Evolutionary conservation across 1,140 invertebrate genomes (phyloP), one percentile per base, ranked within the genome.

Genomic region (Ericerus pela): DNA sequence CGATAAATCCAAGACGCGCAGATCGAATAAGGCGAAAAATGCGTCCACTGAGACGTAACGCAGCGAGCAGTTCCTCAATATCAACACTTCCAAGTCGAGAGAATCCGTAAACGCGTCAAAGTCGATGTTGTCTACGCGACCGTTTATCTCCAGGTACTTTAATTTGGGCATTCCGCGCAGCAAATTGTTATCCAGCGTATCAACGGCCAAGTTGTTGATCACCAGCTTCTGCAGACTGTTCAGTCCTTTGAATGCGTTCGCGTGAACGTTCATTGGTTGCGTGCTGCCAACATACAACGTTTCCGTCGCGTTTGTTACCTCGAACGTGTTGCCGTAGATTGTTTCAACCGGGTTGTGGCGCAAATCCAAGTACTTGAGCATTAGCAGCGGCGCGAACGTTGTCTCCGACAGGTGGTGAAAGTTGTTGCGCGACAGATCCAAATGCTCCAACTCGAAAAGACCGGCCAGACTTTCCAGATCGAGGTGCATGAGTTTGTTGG

Each of bases 311-410:
- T 83, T 83, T 75, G 83, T 77, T 1, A 81, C 76, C 41, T 62
- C 57, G 51, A 62, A 62, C 31, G 61, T 62, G 29, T 56, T 79
- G n/a, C 79, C 75, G 61, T 80, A 78, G 59, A 84, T 73, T 2
- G 73, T 68, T 58, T 73, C 72, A 22, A 84, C 72, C n/a, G 80
- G 81, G 68, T 84, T 84, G 43, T 74, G 66, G 1, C 73, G 69
- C 58, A 84, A 76, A 65, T 84, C 76, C 1, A 78, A 73, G 5
- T 68, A 63, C 59, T 71, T 65, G 12, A 84, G 62, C 56, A 76
- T 73, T 2, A 80, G 80, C 62, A 84, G 76, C 2, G 80, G 80
- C 5, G 81, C 80, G 56, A 84, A 76, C 20, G 80, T 80, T 1
- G 79, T 64, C 63, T 82, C 80, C 11, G 80, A 83, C 18, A 84